phyloP scores from a whole-genome alignment of 2,888 invertebrate genomes.

The Rhagium mordax region DNA sequence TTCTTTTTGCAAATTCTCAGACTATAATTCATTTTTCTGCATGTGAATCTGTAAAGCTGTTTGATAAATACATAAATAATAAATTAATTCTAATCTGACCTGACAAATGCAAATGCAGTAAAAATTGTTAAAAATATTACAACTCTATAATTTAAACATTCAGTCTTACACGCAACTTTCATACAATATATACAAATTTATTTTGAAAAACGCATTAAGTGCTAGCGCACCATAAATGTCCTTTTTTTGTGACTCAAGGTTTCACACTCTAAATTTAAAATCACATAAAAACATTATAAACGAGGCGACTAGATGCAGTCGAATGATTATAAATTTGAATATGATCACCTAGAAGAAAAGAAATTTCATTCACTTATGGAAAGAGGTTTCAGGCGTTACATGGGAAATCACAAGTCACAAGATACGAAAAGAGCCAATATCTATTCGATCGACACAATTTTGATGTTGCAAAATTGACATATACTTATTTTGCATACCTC shows the following conservation, averaged over 20 bases:
- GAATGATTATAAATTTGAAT: slow-evolving; percentile 46
- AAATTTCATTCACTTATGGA: not conserved
- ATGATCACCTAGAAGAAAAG: slow-evolving; percentile 29
- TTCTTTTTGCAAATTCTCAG: slow-evolving; percentile 12
- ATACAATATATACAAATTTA: slow-evolving; percentile 64
- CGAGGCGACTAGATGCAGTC: slow-evolving; percentile 42
- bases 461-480: slow-evolving; percentile 33
- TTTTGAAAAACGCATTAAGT: slow-evolving; percentile 45
- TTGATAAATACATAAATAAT: slow-evolving; percentile 32
- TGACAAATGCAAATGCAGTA: slow-evolving; percentile 51
- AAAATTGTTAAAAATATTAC: slow-evolving; percentile 53
- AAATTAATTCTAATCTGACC: slow-evolving; percentile 36
- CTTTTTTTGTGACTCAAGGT: slow-evolving; percentile 41
- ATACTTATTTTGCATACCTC: slow-evolving; percentile 6
- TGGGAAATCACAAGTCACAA: slow-evolving; percentile 26
- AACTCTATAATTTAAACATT: slow-evolving; percentile 48
- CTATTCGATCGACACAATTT: slow-evolving; percentile 31
- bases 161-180: slow-evolving; percentile 51
- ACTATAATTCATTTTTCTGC: not conserved
- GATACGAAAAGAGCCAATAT: slow-evolving; percentile 20
- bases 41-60: slow-evolving; percentile 11
- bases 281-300: slow-evolving; percentile 47
- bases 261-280: slow-evolving; percentile 41
- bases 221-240: slow-evolving; percentile 38
- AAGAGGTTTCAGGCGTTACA: slow-evolving; percentile 10